phyloP scores from a whole-genome alignment of 92 coral and sea anemone species.

The Porites cylindrica region DNA sequence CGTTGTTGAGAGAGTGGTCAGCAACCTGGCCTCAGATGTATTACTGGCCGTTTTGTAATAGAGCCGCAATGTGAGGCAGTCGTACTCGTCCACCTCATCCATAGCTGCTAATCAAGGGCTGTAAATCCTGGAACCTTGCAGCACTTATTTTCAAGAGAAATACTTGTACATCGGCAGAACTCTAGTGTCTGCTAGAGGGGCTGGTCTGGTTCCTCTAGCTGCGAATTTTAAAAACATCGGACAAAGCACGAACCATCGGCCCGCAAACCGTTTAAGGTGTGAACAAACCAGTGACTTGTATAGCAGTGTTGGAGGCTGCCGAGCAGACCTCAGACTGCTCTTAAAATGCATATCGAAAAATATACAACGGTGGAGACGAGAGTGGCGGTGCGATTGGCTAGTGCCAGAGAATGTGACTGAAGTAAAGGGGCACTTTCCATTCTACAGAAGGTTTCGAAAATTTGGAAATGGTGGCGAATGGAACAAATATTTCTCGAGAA shows the following conservation, averaged over 20 bases:
- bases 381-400: conserved; percentile 47
- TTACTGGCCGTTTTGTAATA: conserved; percentile 34
- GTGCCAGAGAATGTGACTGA: conserved; percentile 57
- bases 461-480: no score
- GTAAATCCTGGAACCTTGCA: neutral
- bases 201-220: neutral
- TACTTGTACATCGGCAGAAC: conserved; percentile 53
- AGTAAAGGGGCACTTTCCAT: conserved; percentile 53
- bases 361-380: conserved; percentile 1
- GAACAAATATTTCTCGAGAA: no score
- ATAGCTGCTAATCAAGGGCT: conserved; percentile 2
- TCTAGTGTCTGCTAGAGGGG: no score
- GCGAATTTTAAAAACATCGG: conserved; percentile 21
- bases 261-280: conserved; percentile 14
- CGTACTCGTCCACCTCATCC: conserved; percentile 27
- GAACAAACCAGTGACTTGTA: conserved; percentile 12
- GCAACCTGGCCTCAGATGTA: conserved; percentile 43
- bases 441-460: no score
- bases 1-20: conserved; percentile 23
- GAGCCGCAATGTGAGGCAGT: conserved; percentile 39
- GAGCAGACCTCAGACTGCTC: neutral
- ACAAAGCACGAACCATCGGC: conserved; percentile 34
- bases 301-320: conserved; percentile 9
- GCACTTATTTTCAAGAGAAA: conserved; percentile 38
- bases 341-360: neutral